phyloP scores from a whole-genome alignment of 2,797 vertebrate genomes.

The Nyctibius grandis region DNA sequence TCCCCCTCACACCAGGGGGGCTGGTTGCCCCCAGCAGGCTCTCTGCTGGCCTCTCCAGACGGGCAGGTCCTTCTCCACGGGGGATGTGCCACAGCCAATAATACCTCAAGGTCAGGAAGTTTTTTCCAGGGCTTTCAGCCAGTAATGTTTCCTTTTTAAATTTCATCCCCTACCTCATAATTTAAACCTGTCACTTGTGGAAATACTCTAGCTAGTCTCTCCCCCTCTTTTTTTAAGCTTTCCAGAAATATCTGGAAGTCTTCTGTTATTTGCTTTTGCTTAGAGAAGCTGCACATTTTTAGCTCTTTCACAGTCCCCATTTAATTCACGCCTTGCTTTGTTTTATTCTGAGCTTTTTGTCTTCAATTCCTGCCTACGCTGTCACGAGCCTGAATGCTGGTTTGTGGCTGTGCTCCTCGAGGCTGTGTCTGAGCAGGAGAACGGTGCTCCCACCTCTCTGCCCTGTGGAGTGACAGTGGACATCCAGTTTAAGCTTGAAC shows the following conservation, averaged over 20 bases:
- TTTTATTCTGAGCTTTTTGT: neutral
- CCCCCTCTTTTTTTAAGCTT: neutral
- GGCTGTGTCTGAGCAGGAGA: neutral
- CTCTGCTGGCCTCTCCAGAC: neutral
- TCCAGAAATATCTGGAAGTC: neutral
- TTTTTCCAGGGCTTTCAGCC: conserved; percentile 24
- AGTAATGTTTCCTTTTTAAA: conserved; percentile 6
- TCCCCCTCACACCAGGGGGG: neutral
- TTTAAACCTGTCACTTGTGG: neutral
- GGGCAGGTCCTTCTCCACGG: neutral
- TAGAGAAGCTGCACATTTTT: neutral
- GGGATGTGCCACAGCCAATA: neutral
- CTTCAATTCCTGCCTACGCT: neutral
- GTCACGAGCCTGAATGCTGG: neutral
- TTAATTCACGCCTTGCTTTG: neutral
- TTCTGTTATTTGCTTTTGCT: neutral
- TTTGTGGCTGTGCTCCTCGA: neutral
- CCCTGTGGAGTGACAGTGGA: neutral
- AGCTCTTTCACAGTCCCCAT: neutral
- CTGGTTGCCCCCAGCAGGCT: neutral
- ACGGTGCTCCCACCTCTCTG: neutral
- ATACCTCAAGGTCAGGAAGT: conserved; percentile 41
- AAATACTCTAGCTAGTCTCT: neutral
- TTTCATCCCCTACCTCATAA: neutral
- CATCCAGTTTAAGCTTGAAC: neutral